phyloP scores from a whole-genome alignment of 1,140 invertebrate species.

The Daktulosphaira vitifoliae region DNA sequence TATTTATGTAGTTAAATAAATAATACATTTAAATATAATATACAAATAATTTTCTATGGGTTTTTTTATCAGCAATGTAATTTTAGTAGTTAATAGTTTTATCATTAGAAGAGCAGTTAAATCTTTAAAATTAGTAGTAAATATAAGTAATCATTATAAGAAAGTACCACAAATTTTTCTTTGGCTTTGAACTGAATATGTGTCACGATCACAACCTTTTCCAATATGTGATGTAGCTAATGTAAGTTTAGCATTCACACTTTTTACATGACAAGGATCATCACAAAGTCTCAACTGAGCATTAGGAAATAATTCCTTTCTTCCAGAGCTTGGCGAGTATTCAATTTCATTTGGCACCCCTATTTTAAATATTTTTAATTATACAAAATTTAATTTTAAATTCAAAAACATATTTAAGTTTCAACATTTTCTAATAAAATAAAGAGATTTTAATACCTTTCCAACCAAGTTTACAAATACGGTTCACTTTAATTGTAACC shows the following conservation, averaged over 20 bases:
- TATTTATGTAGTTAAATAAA: too few relatives aligned
- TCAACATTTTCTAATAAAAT: too few relatives aligned
- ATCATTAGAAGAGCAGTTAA: too few relatives aligned
- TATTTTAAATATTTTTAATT: conserved; percentile 34
- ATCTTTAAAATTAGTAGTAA: too few relatives aligned
- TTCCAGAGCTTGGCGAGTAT: conserved; percentile 75
- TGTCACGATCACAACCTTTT: conserved; percentile 84
- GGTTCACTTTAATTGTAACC: conserved; percentile 86
- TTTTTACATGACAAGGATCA: conserved; percentile 60
- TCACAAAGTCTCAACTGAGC: conserved; percentile 82
- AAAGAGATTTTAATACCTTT: conserved; percentile 50
- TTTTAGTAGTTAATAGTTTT: too few relatives aligned
- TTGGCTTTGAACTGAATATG: conserved; percentile 78
- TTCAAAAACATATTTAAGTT: too few relatives aligned
- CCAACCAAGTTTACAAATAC: conserved; percentile 65
- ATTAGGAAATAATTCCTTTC: conserved; percentile 70
- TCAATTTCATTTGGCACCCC: conserved; percentile 83
- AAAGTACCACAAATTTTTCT: conserved; percentile 71
- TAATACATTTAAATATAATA: too few relatives aligned
- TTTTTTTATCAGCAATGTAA: too few relatives aligned
- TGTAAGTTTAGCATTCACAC: conserved; percentile 56
- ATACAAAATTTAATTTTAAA: neutral
- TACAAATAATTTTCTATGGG: too few relatives aligned
- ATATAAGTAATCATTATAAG: too few relatives aligned
- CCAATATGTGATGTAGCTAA: conserved; percentile 76